Percentiles rank a stretch among this genome's conserved stretches.
These are phyloP conservation scores for Luperina nickerlii DNA, from an alignment of 2,888 invertebrate genomes.

Conservation along the genomic window DNA sequence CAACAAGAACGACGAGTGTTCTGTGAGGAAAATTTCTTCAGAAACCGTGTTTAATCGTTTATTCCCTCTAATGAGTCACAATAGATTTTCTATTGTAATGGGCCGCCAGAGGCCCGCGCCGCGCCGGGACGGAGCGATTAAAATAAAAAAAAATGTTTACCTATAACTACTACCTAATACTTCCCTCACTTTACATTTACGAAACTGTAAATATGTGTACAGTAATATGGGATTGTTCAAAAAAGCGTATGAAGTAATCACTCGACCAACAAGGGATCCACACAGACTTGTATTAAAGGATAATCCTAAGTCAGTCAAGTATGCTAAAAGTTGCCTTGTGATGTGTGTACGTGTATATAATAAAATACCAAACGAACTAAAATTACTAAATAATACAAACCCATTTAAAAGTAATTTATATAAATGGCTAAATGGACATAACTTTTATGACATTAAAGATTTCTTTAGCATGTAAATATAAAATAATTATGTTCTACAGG, in stretches of 20 bases:
- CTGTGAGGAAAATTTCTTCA: too few relatives aligned
- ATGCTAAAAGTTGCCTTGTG: background rate
- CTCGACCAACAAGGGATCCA: background rate
- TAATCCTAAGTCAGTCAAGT: background rate
- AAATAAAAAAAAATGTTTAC: too few relatives aligned
- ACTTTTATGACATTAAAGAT: background rate
- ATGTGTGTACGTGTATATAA: background rate
- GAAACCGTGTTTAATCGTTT: too few relatives aligned
- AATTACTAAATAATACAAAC: background rate
- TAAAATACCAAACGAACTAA: background rate
- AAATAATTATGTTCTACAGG: background rate
- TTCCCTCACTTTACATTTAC: background rate
- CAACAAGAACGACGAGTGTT: background rate
- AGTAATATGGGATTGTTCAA: background rate
- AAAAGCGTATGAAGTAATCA: background rate
- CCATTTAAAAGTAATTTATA: background rate
- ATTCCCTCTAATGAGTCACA: too few relatives aligned
- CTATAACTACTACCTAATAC: too few relatives aligned
- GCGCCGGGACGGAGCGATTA: too few relatives aligned
- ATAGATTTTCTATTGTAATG: too few relatives aligned
- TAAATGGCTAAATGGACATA: background rate
- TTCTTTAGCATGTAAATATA: background rate
- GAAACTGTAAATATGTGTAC: background rate
- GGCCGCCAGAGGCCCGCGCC: too few relatives aligned
- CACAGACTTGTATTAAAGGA: background rate